Evolutionary conservation across 1,140 invertebrate genomes (phyloP), one percentile per base, ranked within the genome.

Genomic region (Neodiprion virginianus): DNA sequence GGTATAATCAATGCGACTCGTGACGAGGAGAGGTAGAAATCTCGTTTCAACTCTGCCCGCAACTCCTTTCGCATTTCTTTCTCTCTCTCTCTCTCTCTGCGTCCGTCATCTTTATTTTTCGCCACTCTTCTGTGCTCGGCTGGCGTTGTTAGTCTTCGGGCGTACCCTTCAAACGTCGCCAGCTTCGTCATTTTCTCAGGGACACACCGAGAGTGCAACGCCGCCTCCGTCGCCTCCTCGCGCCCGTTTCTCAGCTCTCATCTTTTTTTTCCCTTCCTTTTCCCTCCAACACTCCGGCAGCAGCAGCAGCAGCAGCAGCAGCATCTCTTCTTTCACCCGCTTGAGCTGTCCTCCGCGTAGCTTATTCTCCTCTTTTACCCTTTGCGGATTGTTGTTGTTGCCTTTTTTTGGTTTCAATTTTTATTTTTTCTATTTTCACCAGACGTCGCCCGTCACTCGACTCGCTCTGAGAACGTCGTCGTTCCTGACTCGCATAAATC

Each of bases 61-160:
- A 5, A 40, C 5, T 40, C 5, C 28, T 40, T 40, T 40, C 28
- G 28, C 28, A 40, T 40, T 40, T 40, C 28, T 40, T n/a, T 71
- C 17, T 17, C 17, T 72, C 47, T 72, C 72, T 71, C 61, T 73
- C 71, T 50, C 73, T 75, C 50, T 72, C 67, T 10, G 61, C 49
- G 50, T 76, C 76, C 68, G 71, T 76, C 67, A 66, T 71, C 68
- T 66, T 76, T 75, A 76, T 76, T 68, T 77, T 74, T 65, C 74
- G 17, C 23, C 76, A 66, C 70, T 48, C 75, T 71, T 71, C 53
- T 40, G 74, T 70, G 73, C 73, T 70, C 76, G 74, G 28, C 28
- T 40, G 28, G 28, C 28, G 28, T 40, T 40, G 28, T 40, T 40
- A 40, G 28, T 40, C 28, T 40, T 61, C 8, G 11, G 53, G 53